Conservation (phyloP, 2,113 vertebrate species). For the Mesembrinibis cayennensis region DNA sequence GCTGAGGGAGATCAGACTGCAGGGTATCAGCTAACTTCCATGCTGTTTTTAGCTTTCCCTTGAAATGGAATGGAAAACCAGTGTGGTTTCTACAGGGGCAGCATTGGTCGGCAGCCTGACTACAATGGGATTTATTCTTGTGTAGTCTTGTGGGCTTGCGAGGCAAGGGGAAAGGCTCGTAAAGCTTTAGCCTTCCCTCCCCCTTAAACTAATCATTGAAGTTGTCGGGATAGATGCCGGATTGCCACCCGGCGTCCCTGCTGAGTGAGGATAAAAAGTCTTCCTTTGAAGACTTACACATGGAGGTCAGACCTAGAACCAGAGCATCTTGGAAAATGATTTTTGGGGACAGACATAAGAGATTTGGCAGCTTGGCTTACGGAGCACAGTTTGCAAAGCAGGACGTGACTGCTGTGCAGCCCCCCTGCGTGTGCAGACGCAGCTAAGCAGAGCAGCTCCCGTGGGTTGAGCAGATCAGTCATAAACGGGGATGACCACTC, state of each 20-base stretch:
- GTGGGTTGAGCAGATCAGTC: background rate
- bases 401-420: background rate
- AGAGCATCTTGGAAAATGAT: background rate
- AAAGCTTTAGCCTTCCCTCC: background rate
- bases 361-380: background rate
- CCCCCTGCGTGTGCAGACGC: accelerated
- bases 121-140: background rate
- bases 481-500: background rate
- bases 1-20: background rate
- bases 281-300: background rate
- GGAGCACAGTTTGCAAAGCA: background rate
- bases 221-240: accelerated
- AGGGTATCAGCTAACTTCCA: constrained; percentile 7
- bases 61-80: constrained; percentile 12
- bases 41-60: constrained; percentile 2
- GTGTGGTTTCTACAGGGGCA: background rate
- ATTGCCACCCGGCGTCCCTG: background rate
- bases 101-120: background rate
- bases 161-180: background rate
- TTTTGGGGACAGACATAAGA: background rate
- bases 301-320: background rate
- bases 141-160: background rate
- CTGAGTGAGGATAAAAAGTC: background rate
- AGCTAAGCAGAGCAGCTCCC: background rate
- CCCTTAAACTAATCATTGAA: background rate